A percentile compares a stretch with the other conserved stretches of the same genome.
phyloP scores from a whole-genome alignment of 2,113 vertebrate genomes.

The Leptodactylus fuscus region DNA sequence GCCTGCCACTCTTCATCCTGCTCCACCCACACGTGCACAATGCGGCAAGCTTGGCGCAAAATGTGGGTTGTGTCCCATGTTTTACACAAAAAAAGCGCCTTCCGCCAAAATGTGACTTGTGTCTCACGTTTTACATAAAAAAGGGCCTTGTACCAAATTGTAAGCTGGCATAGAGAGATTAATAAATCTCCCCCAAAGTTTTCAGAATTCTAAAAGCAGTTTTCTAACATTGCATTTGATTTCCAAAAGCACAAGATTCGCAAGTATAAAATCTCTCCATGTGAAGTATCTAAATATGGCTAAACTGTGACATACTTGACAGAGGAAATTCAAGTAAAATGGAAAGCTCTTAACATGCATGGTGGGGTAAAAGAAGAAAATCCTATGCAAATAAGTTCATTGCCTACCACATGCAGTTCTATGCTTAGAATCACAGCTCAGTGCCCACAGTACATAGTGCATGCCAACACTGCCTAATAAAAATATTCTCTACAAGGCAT shows the following conservation, averaged over 20 bases:
- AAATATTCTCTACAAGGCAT: background rate
- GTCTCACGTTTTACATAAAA: too few species aligned
- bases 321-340: background rate
- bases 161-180: too few species aligned
- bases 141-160: too few species aligned
- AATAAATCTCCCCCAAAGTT: too few species aligned
- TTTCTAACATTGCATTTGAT: background rate
- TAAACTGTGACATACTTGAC: background rate
- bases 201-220: too few species aligned
- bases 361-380: background rate
- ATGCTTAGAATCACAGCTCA: constrained; percentile 3
- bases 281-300: background rate
- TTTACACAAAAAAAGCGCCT: too few species aligned
- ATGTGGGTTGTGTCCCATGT: too few species aligned
- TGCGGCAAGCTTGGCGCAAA: too few species aligned
- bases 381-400: constrained; percentile 8
- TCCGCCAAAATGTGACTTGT: too few species aligned
- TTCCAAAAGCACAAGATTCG: background rate
- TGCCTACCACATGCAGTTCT: background rate
- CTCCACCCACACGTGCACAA: too few species aligned
- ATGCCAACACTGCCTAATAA: background rate
- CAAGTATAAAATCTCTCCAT: background rate
- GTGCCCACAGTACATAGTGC: background rate
- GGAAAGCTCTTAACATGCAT: background rate
- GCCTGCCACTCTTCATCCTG: too few species aligned